These are phyloP conservation scores for Brachyhypopomus gauderio DNA, from an alignment of 2,113 vertebrate species.

Conservation along the genomic window DNA sequence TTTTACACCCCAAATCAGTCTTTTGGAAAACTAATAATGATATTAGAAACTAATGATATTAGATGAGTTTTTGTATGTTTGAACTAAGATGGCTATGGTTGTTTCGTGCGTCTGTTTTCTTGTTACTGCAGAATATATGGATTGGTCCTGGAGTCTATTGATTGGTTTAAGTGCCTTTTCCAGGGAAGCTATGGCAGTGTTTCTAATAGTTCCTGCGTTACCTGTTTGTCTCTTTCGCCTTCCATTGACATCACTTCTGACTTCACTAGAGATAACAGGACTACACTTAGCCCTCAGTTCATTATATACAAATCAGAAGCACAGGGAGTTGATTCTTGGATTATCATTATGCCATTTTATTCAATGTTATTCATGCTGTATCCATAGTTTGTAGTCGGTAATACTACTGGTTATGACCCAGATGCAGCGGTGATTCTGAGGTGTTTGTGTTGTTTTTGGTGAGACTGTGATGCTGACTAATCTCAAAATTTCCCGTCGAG, in stretches of 20 bases:
- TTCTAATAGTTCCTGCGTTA: slow-evolving; percentile 59
- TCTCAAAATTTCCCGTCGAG: slow-evolving; percentile 27
- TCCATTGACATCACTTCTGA: slow-evolving; percentile 51
- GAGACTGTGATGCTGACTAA: slow-evolving; percentile 18
- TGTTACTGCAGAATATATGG: slow-evolving; percentile 51
- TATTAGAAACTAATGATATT: too few relatives aligned
- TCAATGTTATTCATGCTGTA: too few relatives aligned
- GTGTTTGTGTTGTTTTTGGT: background rate
- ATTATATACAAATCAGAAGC: background rate
- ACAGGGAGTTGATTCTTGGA: too few relatives aligned
- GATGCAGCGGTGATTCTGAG: background rate
- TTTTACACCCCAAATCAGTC: background rate
- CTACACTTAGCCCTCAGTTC: background rate
- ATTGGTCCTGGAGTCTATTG: slow-evolving; percentile 61
- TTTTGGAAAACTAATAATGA: background rate
- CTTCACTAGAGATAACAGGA: slow-evolving; percentile 8
- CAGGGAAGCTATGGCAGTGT: slow-evolving; percentile 59
- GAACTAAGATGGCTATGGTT: too few relatives aligned
- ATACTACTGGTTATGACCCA: background rate
- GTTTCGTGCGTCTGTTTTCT: slow-evolving; percentile 23
- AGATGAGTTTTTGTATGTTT: too few relatives aligned
- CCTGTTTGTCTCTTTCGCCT: slow-evolving; percentile 52
- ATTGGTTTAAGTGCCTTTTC: slow-evolving; percentile 73
- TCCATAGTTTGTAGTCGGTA: background rate
- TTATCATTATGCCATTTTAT: too few relatives aligned